Evolutionary conservation across 2,797 vertebrate species (phyloP).

Genomic region (Enteromius argenteus): DNA sequence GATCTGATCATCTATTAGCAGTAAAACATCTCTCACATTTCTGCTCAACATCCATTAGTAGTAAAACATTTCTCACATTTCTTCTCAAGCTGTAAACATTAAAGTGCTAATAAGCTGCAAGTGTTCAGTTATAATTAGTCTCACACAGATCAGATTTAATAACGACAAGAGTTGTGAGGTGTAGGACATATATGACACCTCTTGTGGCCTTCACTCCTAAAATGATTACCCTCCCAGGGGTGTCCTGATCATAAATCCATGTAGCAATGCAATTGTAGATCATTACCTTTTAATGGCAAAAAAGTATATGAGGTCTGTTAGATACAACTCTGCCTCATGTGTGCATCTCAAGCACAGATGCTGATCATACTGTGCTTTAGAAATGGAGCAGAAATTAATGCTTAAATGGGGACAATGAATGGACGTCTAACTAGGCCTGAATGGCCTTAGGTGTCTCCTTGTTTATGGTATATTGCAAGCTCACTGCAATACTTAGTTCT

Average conservation of each 20-base stretch:
- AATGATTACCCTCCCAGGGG: not conserved
- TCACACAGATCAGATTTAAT: slow-evolving; percentile 11
- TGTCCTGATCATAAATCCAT: slow-evolving; percentile 10
- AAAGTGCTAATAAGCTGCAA: not conserved
- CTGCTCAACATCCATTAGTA: not conserved
- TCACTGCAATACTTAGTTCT: not conserved
- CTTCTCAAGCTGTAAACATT: not conserved
- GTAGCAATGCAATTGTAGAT: slow-evolving; percentile 16
- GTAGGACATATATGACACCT: not conserved
- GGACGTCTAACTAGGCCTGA: slow-evolving; percentile 2
- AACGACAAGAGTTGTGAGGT: not conserved
- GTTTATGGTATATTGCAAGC: slow-evolving; percentile 13
- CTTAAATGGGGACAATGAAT: not conserved
- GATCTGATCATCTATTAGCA: not conserved
- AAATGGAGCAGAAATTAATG: not conserved
- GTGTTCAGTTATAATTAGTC: slow-evolving; percentile 7
- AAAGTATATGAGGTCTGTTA: not conserved
- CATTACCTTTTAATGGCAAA: slow-evolving; percentile 20
- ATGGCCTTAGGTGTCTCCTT: not conserved
- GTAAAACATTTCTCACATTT: not conserved
- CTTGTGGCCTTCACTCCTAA: not conserved
- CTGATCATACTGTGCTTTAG: slow-evolving; percentile 16
- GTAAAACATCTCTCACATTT: not conserved
- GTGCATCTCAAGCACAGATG: slow-evolving; percentile 5
- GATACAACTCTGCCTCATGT: no score